Percentiles rank a stretch among this genome's conserved stretches.
Evolutionary conservation across 2,888 invertebrate genomes (phyloP).

Genomic region (Dynastes tityus): DNA sequence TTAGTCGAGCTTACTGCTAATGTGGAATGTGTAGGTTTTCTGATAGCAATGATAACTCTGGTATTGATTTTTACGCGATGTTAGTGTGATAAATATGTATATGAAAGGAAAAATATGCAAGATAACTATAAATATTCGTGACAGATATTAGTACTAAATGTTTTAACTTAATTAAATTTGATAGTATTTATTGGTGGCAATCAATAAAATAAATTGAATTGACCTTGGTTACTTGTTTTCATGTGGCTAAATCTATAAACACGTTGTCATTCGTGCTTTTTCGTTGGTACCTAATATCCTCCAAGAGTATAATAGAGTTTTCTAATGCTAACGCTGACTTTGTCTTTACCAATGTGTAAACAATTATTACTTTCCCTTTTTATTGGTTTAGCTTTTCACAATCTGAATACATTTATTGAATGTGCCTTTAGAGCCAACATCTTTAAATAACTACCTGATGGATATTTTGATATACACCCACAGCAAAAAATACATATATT

Average conservation of each 20-base stretch:
- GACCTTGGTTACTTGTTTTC: constrained; percentile 2
- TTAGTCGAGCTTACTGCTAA: constrained; percentile 13
- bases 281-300: no score
- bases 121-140: background rate
- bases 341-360: background rate
- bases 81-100: background rate
- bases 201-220: background rate
- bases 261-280: background rate
- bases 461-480: no score
- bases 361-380: background rate
- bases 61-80: constrained; percentile 22
- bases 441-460: background rate
- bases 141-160: background rate
- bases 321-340: background rate
- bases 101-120: background rate
- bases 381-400: background rate
- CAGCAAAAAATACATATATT: no score
- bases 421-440: background rate
- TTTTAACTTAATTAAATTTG: background rate
- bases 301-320: background rate
- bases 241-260: background rate
- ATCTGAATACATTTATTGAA: background rate
- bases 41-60: constrained; percentile 29
- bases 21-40: constrained; percentile 10
- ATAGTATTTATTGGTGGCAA: background rate